A percentile compares a stretch with the other conserved stretches of the same genome.
phyloP scores from a whole-genome alignment of 2,113 vertebrate species.

The Tetrao urogallus region DNA sequence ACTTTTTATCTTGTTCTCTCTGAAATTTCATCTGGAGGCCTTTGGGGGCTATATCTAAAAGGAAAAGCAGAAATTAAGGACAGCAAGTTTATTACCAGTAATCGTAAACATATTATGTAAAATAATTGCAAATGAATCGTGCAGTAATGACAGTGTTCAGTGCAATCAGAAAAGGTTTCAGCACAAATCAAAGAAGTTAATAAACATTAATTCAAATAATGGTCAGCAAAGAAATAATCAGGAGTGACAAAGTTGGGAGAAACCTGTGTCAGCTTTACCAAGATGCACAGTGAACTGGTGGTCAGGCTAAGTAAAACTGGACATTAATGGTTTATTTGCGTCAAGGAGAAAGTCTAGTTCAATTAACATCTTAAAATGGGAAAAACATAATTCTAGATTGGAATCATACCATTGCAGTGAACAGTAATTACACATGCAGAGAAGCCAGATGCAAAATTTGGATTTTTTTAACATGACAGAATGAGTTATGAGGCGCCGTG shows the following conservation, averaged over 20 bases:
- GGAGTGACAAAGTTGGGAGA: neutral
- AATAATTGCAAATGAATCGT: neutral
- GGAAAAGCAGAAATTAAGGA: neutral
- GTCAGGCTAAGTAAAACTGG: neutral
- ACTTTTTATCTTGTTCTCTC: neutral
- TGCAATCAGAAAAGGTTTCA: neutral
- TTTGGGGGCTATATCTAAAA: neutral
- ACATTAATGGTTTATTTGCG: neutral
- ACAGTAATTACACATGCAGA: neutral
- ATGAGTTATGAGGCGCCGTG: neutral
- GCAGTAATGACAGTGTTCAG: neutral
- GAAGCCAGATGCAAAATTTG: neutral
- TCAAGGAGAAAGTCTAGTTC: neutral
- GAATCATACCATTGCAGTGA: neutral
- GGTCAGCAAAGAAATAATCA: neutral
- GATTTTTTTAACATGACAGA: neutral
- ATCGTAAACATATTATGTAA: neutral
- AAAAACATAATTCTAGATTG: neutral
- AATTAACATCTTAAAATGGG: neutral
- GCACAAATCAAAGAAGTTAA: neutral
- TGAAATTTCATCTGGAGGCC: neutral
- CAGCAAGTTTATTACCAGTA: neutral
- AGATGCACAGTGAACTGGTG: neutral
- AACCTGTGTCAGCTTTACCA: neutral
- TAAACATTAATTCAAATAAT: neutral